Percentiles rank a stretch among this genome's conserved stretches.
phyloP scores from a whole-genome alignment of 2,113 vertebrate species.

The Tragelaphus strepsiceros region DNA sequence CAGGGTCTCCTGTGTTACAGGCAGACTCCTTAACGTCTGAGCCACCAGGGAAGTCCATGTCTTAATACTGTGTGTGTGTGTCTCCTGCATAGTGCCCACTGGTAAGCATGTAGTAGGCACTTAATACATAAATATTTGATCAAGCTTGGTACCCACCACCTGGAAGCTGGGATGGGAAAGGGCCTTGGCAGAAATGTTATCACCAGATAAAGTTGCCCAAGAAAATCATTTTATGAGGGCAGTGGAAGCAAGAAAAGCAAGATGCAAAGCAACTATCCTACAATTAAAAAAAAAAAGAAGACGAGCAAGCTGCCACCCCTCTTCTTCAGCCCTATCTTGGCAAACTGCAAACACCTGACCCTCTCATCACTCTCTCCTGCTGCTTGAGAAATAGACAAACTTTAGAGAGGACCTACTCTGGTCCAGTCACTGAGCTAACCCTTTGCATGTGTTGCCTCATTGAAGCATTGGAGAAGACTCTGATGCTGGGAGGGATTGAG shows the following conservation, averaged over 20 bases:
- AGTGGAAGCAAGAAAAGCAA: background rate
- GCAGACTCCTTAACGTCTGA: background rate
- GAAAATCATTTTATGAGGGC: background rate
- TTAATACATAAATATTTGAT: background rate
- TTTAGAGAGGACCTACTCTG: background rate
- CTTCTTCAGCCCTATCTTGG: too few relatives aligned
- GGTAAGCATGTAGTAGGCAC: background rate
- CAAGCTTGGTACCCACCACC: background rate
- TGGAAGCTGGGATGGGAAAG: background rate
- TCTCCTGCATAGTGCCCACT: background rate
- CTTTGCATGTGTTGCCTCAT: background rate
- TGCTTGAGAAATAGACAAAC: background rate
- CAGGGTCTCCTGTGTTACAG: fast-evolving
- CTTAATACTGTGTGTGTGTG: background rate
- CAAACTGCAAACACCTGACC: background rate
- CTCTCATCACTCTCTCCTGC: background rate
- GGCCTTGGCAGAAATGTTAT: background rate
- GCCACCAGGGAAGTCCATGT: background rate
- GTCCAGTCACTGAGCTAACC: background rate
- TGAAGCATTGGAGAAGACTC: too few relatives aligned
- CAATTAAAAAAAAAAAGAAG: background rate
- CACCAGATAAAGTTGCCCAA: background rate
- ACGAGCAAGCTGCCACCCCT: too few relatives aligned
- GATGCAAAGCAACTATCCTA: background rate
- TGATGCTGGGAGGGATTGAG: too few relatives aligned